A percentile compares a stretch with the other conserved stretches of the same genome.
Evolutionary conservation across 2,797 vertebrate genomes (phyloP).

Genomic region (Bovichtus diacanthus): DNA sequence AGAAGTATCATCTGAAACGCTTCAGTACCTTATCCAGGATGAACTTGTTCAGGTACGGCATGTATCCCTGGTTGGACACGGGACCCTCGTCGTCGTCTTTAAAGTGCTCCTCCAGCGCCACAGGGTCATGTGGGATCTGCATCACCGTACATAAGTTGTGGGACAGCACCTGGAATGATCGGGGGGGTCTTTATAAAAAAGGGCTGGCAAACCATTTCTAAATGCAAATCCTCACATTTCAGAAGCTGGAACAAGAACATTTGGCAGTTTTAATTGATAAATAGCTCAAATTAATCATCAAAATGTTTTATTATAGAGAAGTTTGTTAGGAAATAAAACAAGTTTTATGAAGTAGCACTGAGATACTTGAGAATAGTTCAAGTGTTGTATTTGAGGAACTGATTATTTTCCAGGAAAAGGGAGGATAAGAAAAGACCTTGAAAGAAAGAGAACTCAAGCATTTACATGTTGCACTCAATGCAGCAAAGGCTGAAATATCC

Average conservation of each 20-base stretch:
- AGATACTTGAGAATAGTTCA: neutral
- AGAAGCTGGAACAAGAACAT: neutral
- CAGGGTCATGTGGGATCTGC: constrained; percentile 95
- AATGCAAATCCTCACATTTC: neutral
- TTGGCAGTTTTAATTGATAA: too few species aligned
- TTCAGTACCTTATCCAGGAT: constrained; percentile 94
- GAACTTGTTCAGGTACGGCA: constrained; percentile 98
- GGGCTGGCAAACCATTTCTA: too few species aligned
- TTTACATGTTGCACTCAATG: neutral
- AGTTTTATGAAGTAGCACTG: neutral
- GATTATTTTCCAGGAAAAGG: neutral
- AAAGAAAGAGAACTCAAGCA: neutral
- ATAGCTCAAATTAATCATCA: neutral
- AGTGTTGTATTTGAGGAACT: neutral
- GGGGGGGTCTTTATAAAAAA: neutral
- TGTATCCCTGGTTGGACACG: constrained; percentile 98
- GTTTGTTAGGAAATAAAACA: neutral
- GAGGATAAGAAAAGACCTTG: neutral
- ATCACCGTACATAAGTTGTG: constrained; percentile 96
- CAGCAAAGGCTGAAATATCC: neutral
- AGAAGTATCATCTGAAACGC: neutral
- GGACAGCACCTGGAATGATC: constrained; percentile 91
- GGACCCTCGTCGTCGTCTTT: constrained; percentile 97
- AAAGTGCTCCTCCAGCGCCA: constrained; percentile 97
- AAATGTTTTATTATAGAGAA: neutral